A percentile compares a stretch with the other conserved stretches of the same genome.
Conservation (phyloP, 2,113 vertebrate genomes). For the Budorcas taxicolor region DNA sequence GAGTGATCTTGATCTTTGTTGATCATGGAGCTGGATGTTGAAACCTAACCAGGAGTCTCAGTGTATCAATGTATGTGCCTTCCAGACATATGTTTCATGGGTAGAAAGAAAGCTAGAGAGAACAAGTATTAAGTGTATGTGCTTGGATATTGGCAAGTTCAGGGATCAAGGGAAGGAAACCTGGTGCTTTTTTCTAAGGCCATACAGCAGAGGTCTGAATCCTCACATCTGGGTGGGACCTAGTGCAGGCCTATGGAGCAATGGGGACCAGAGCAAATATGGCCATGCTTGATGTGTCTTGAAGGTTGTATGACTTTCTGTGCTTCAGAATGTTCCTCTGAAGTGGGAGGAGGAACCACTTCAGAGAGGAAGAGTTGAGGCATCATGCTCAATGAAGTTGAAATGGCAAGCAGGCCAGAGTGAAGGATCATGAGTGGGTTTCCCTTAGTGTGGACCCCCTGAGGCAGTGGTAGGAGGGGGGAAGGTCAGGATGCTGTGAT, state of each 20-base stretch:
- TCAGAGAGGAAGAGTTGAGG: neutral
- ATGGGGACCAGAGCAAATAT: neutral
- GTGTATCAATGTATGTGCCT: neutral
- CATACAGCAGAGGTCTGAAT: neutral
- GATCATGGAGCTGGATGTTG: neutral
- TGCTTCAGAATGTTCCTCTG: neutral
- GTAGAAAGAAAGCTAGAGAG: neutral
- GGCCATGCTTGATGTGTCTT: neutral
- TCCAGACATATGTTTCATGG: neutral
- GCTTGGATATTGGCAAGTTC: accelerated
- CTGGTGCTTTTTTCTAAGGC: neutral
- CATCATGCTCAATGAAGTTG: neutral
- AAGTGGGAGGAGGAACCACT: neutral
- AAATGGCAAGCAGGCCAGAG: neutral
- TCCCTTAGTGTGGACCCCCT: neutral
- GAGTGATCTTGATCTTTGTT: neutral
- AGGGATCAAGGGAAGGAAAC: neutral
- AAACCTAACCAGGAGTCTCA: neutral
- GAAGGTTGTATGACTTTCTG: neutral
- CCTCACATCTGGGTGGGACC: neutral
- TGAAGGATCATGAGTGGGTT: neutral
- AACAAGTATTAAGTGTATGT: neutral
- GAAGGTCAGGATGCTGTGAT: neutral
- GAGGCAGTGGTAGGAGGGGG: neutral
- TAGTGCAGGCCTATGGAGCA: neutral